Evolutionary conservation across 2,797 vertebrate genomes (phyloP).

Genomic region (Onychomys leucogaster): DNA sequence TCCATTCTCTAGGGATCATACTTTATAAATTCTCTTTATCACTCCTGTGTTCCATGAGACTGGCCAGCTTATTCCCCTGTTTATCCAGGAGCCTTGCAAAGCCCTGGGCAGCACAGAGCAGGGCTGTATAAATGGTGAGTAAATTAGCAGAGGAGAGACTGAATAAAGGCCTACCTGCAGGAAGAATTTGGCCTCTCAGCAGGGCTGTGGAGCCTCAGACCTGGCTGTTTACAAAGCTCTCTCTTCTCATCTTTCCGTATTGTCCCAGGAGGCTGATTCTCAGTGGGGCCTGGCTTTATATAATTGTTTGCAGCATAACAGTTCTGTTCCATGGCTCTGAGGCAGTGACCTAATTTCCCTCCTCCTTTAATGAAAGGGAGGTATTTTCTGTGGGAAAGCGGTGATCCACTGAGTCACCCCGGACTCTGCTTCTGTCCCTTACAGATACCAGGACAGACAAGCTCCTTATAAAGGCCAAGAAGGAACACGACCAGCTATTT

Average conservation of each 20-base stretch:
- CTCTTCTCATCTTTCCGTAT: background rate
- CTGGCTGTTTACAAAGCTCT: slow-evolving; percentile 55
- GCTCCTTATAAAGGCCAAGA: background rate
- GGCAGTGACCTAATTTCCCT: slow-evolving; percentile 42
- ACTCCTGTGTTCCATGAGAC: background rate
- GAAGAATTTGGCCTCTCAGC: slow-evolving; percentile 38
- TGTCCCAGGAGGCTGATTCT: background rate
- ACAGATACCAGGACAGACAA: slow-evolving; percentile 35
- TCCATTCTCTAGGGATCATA: background rate
- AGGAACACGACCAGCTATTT: slow-evolving; percentile 7
- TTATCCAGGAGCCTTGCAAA: background rate
- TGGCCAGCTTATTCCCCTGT: background rate
- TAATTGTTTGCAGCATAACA: slow-evolving; percentile 34
- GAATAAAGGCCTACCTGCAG: slow-evolving; percentile 14
- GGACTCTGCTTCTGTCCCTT: slow-evolving; percentile 31
- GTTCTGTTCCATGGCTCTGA: background rate
- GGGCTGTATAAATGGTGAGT: background rate
- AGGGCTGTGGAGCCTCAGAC: background rate
- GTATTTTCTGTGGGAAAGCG: slow-evolving; percentile 27
- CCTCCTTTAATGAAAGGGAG: slow-evolving; percentile 54
- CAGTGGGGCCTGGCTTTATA: slow-evolving; percentile 48
- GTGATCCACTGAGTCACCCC: slow-evolving; percentile 33
- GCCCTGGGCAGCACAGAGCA: too few species aligned
- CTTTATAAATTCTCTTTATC: background rate
- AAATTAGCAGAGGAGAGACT: background rate